phyloP scores from a whole-genome alignment of 2,888 invertebrate species.

The Athrips mouffetella region DNA sequence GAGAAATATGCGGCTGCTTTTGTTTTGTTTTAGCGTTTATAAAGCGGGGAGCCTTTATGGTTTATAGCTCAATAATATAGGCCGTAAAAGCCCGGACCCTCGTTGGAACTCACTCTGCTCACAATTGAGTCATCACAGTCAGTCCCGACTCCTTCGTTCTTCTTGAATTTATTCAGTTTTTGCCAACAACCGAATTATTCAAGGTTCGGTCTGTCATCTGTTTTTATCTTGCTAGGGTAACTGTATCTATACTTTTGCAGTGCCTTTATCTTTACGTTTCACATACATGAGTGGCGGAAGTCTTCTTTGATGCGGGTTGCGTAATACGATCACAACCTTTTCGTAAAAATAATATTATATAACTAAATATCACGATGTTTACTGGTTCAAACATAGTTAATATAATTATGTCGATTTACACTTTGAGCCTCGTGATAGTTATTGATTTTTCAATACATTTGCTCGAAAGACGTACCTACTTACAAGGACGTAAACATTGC shows the following conservation, averaged over 20 bases:
- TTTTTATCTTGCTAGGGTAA: constrained; percentile 19
- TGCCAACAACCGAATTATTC: constrained; percentile 35
- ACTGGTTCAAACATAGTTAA: no score
- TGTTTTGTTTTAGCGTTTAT: constrained; percentile 66
- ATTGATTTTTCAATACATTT: no score
- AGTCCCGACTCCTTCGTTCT: constrained; percentile 47
- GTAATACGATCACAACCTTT: no score
- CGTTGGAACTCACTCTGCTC: constrained; percentile 49
- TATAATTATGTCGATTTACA: no score
- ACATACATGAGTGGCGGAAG: no score
- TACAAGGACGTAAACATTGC: no score
- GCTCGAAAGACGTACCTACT: no score
- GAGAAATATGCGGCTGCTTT: constrained; percentile 57
- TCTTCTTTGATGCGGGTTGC: no score
- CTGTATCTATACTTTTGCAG: constrained; percentile 9
- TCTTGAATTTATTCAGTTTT: constrained; percentile 51
- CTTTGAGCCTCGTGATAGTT: no score
- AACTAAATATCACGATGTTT: no score
- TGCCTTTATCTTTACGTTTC: constrained; percentile 3
- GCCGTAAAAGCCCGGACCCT: constrained; percentile 57
- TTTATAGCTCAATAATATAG: constrained; percentile 71
- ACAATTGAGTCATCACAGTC: constrained; percentile 58
- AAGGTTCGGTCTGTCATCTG: constrained; percentile 31
- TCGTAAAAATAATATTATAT: no score
- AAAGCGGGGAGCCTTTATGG: constrained; percentile 63